These are phyloP conservation scores for Colaptes auratus DNA, from an alignment of 2,113 vertebrate genomes.

Conservation along the genomic window DNA sequence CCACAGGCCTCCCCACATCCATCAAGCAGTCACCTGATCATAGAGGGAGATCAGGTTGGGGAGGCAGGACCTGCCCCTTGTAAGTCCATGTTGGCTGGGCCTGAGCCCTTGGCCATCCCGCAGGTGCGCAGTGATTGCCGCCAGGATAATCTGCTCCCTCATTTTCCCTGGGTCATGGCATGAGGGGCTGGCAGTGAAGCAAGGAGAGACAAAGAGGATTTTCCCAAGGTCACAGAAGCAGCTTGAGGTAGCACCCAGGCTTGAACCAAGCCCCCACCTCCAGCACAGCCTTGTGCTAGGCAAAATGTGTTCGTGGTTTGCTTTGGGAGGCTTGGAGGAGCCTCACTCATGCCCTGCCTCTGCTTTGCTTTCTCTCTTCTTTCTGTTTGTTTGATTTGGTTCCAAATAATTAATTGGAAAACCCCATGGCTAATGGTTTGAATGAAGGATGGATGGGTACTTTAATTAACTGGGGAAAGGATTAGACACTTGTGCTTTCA, in stretches of 20 bases:
- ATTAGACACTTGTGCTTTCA: constrained; percentile 29
- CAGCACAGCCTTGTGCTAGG: not conserved
- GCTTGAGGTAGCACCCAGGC: rapidly evolving
- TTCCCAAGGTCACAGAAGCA: not conserved
- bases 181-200: not conserved
- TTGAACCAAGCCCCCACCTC: not conserved
- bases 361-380: not conserved
- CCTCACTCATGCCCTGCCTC: not conserved
- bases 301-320: rapidly evolving
- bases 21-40: too few relatives aligned
- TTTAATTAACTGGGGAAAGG: constrained; percentile 56
- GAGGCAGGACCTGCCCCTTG: too few relatives aligned
- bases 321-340: not conserved
- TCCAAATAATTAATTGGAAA: constrained; percentile 63
- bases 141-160: too few relatives aligned
- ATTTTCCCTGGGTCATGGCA: rapidly evolving
- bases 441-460: constrained; percentile 29
- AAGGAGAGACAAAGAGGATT: not conserved
- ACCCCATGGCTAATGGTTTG: constrained; percentile 41
- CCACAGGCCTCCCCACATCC: too few relatives aligned
- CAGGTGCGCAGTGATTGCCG: too few relatives aligned
- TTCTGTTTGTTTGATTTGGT: constrained; percentile 40
- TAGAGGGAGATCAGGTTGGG: too few relatives aligned
- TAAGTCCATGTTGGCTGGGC: too few relatives aligned
- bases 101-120: too few relatives aligned